phyloP scores from a whole-genome alignment of 1,140 invertebrate species.

The Drosophila sp. region DNA sequence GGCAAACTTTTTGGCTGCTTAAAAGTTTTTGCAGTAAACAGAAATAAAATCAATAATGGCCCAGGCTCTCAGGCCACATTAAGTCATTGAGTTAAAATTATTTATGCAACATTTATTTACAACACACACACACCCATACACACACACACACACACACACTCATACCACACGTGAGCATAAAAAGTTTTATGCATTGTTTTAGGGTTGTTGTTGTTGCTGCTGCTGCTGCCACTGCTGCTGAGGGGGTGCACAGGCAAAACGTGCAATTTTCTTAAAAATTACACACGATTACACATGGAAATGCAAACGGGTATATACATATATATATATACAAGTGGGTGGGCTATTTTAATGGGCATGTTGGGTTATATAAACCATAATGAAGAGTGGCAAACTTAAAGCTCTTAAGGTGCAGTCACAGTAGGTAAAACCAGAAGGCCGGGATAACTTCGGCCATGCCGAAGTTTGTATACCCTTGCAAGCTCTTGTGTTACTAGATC shows the following conservation, averaged over 20 bases:
- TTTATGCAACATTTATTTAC: constrained; percentile 81
- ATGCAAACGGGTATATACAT: constrained; percentile 44
- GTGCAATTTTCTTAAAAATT: constrained; percentile 81
- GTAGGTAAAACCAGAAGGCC: too few species aligned
- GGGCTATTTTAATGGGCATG: constrained; percentile 4
- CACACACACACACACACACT: constrained; percentile 36
- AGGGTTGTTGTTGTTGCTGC: constrained; percentile 63
- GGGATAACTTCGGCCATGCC: too few species aligned
- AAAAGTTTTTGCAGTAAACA: constrained; percentile 42
- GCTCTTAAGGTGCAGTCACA: constrained; percentile 13
- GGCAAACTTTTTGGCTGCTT: constrained; percentile 51
- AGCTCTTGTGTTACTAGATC: too few species aligned
- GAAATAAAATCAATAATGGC: constrained; percentile 71
- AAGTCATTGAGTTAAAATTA: constrained; percentile 78
- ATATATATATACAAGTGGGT: not conserved
- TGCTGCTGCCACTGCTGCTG: constrained; percentile 33
- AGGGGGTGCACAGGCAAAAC: constrained; percentile 36
- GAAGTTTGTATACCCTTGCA: too few species aligned
- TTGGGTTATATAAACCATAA: constrained; percentile 17
- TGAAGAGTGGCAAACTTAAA: constrained; percentile 29
- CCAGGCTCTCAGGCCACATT: constrained; percentile 52
- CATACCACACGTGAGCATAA: constrained; percentile 37
- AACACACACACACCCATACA: constrained; percentile 55
- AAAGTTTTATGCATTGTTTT: constrained; percentile 75
- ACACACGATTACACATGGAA: constrained; percentile 78